These are phyloP conservation scores for Glomeris maerens DNA, from an alignment of 1,140 invertebrate species.

Conservation along the genomic window DNA sequence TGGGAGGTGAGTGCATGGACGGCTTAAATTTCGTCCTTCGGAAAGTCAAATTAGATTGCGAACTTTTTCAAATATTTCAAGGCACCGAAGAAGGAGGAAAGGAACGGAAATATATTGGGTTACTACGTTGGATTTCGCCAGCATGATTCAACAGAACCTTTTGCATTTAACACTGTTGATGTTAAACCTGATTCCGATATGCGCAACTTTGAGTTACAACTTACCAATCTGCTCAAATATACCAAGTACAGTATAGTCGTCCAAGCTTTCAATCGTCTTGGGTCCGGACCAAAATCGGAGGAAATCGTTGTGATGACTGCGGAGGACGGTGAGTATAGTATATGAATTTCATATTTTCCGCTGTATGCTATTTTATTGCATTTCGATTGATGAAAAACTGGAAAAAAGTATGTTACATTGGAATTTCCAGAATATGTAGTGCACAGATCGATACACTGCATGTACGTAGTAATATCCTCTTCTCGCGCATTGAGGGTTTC, in stretches of 20 bases:
- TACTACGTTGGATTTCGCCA: conserved; percentile 81
- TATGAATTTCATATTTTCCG: too few relatives aligned
- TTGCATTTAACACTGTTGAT: conserved; percentile 81
- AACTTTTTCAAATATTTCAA: conserved; percentile 14
- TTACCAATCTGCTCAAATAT: conserved; percentile 66
- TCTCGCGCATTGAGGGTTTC: too few relatives aligned
- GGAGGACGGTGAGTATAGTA: conserved; percentile 76
- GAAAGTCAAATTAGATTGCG: too few relatives aligned
- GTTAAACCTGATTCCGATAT: conserved; percentile 61
- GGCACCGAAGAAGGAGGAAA: conserved; percentile 66
- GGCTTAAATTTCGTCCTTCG: too few relatives aligned
- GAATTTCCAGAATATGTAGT: too few relatives aligned
- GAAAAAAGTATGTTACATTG: too few relatives aligned
- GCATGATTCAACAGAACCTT: conserved; percentile 40
- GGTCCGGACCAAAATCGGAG: conserved; percentile 76
- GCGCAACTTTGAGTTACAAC: conserved; percentile 78
- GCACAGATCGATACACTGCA: too few relatives aligned
- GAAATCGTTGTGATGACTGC: conserved; percentile 88
- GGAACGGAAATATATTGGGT: conserved; percentile 81
- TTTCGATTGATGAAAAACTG: too few relatives aligned
- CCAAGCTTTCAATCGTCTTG: conserved; percentile 80
- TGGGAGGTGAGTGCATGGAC: too few relatives aligned
- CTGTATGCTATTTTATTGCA: too few relatives aligned
- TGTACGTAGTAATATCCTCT: too few relatives aligned
- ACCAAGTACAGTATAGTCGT: conserved; percentile 97